phyloP scores from a whole-genome alignment of 2,113 vertebrate species.

The Cyanoramphus novaezelandiae region DNA sequence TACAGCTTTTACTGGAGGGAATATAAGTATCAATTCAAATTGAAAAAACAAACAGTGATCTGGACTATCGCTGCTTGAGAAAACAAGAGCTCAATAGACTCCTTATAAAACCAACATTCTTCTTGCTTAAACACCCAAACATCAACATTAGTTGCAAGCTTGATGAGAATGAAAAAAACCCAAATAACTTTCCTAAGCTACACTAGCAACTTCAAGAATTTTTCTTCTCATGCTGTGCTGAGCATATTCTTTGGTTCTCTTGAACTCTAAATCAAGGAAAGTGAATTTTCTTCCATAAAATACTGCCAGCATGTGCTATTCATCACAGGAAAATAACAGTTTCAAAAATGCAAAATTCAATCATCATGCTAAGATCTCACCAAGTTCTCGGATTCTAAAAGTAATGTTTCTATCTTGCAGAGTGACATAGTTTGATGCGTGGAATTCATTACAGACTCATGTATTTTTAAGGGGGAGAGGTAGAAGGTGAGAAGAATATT shows the following conservation, averaged over 20 bases:
- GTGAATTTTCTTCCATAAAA: not conserved
- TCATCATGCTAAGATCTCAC: not conserved
- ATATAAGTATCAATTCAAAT: constrained; percentile 62
- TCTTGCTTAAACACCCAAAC: constrained; percentile 58
- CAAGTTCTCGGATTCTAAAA: not conserved
- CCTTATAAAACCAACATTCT: constrained; percentile 66
- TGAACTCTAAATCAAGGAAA: not conserved
- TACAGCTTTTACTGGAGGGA: constrained; percentile 58
- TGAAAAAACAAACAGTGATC: constrained; percentile 48
- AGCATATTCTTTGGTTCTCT: constrained; percentile 6
- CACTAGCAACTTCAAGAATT: not conserved
- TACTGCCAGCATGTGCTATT: not conserved
- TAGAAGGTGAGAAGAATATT: not conserved
- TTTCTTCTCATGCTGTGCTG: constrained; percentile 26
- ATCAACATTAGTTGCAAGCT: constrained; percentile 36
- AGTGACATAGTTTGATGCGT: not conserved
- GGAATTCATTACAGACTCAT: not conserved
- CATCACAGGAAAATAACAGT: not conserved
- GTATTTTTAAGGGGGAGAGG: not conserved
- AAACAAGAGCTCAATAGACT: constrained; percentile 66
- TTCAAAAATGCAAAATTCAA: not conserved
- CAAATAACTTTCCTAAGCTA: not conserved
- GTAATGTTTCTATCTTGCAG: not conserved
- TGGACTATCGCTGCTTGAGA: constrained; percentile 59
- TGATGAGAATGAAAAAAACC: not conserved